Evolutionary conservation across 2,888 invertebrate genomes (phyloP).

Genomic region (Dryococelus australis): DNA sequence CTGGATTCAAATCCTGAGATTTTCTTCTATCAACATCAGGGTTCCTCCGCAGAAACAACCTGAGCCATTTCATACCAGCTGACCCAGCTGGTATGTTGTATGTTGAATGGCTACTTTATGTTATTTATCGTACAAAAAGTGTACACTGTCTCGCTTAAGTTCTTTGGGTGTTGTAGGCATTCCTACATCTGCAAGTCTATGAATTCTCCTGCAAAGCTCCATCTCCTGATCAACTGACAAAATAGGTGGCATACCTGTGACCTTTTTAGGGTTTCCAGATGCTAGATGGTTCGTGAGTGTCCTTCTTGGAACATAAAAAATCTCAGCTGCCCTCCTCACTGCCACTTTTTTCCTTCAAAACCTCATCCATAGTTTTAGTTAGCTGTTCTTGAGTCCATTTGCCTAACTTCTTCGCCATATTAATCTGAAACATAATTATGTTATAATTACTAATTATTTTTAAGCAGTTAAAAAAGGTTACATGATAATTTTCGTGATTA

Average conservation of each 20-base stretch:
- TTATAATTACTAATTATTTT: not conserved
- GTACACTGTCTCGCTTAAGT: not conserved
- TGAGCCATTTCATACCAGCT: conserved; percentile 48
- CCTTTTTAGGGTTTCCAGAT: not conserved
- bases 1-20: no score
- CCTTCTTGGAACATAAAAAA: not conserved
- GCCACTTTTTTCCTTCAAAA: not conserved
- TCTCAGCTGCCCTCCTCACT: not conserved
- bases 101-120: conserved; percentile 1
- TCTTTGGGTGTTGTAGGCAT: not conserved
- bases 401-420: not conserved
- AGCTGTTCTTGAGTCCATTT: no score
- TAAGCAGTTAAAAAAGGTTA: not conserved
- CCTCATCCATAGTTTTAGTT: not conserved
- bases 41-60: no score
- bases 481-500: no score
- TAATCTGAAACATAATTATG: not conserved
- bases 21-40: no score
- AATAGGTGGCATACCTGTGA: not conserved
- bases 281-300: not conserved
- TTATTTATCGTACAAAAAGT: not conserved
- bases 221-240: not conserved
- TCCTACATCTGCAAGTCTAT: not conserved
- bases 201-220: no score
- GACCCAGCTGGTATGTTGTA: not conserved